Percentiles rank a stretch among this genome's conserved stretches.
Evolutionary conservation across 2,888 invertebrate species (phyloP).

Genomic region (Drosophila dives): DNA sequence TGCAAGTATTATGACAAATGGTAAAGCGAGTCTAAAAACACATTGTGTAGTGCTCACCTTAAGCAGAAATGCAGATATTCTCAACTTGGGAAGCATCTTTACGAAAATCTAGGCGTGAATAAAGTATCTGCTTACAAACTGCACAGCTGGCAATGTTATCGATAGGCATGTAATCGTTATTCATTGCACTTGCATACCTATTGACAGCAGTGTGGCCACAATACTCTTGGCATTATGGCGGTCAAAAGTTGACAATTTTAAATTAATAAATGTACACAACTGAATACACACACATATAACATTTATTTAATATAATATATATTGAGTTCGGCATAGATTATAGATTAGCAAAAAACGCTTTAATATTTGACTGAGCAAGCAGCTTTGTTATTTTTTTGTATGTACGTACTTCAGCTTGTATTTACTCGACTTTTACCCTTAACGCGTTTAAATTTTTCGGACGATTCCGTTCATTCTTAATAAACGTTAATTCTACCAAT

Average conservation of each 20-base stretch:
- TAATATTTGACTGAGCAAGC: constrained; percentile 52
- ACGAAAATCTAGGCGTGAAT: constrained; percentile 41
- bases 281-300: constrained; percentile 68
- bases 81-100: constrained; percentile 90
- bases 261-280: neutral
- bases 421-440: constrained; percentile 31
- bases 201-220: constrained; percentile 37
- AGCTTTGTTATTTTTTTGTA: constrained; percentile 31
- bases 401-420: constrained; percentile 30
- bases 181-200: constrained; percentile 18
- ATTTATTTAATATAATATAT: constrained; percentile 72
- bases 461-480: constrained; percentile 27
- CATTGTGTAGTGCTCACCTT: constrained; percentile 86
- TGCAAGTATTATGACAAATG: constrained; percentile 76
- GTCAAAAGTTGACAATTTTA: neutral
- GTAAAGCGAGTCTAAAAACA: neutral
- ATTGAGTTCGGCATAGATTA: constrained; percentile 69
- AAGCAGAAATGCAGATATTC: constrained; percentile 89
- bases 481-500: constrained; percentile 59
- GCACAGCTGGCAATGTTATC: constrained; percentile 71
- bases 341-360: constrained; percentile 66
- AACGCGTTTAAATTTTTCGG: constrained; percentile 22
- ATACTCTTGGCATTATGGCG: neutral
- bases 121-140: constrained; percentile 40
- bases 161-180: constrained; percentile 35